These are phyloP conservation scores for Mus caroli DNA, from an alignment of 2,797 vertebrate genomes.

Conservation along the genomic window DNA sequence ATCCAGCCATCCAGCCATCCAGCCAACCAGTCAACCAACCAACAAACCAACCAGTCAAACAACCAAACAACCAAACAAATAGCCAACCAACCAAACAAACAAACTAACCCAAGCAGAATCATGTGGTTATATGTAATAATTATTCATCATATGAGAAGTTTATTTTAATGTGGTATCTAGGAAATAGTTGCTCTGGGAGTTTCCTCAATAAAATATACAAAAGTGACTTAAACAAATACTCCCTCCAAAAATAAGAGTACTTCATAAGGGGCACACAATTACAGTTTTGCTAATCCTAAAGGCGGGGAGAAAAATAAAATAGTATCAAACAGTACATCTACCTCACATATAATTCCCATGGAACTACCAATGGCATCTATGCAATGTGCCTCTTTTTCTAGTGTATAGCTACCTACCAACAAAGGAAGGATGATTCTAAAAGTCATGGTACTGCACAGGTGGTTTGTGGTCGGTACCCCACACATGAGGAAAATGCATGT, in stretches of 20 bases:
- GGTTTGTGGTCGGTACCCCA: conserved; percentile 93
- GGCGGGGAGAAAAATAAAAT: conserved; percentile 78
- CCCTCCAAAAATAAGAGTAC: conserved; percentile 76
- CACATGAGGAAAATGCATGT: conserved; percentile 94
- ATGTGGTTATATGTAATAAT: conserved; percentile 68
- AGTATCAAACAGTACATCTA: conserved; percentile 75
- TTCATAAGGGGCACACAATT: conserved; percentile 75
- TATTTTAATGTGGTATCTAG: conserved; percentile 76
- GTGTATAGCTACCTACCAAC: conserved; percentile 84
- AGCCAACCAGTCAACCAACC: background rate
- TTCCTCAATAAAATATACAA: conserved; percentile 72
- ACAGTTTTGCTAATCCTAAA: conserved; percentile 85
- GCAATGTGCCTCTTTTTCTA: conserved; percentile 87
- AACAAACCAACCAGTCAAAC: conserved; percentile 33
- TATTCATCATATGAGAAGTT: conserved; percentile 64
- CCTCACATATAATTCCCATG: conserved; percentile 82
- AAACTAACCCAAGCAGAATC: conserved; percentile 79
- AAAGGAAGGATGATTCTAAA: conserved; percentile 87
- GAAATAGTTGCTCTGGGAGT: conserved; percentile 78
- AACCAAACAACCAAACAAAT: background rate
- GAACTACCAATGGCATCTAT: conserved; percentile 83
- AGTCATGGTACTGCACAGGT: conserved; percentile 89
- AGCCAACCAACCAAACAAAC: conserved; percentile 51
- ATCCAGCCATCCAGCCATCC: background rate
- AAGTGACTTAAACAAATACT: conserved; percentile 78